Evolutionary conservation across 2,888 invertebrate genomes (phyloP).

Genomic region (Acronicta psi): DNA sequence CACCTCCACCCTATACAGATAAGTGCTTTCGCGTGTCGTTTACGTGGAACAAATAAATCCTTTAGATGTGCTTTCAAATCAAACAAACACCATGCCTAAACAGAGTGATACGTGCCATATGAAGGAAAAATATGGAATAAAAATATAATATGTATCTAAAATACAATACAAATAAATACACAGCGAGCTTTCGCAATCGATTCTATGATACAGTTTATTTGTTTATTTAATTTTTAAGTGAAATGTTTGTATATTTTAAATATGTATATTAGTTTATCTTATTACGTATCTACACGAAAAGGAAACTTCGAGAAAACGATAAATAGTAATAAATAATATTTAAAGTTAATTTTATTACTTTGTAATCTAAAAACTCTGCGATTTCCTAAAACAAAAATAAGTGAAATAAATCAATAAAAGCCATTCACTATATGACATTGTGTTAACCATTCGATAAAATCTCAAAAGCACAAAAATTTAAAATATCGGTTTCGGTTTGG

Average conservation of each 20-base stretch:
- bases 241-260: too few species aligned
- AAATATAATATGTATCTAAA: constrained; percentile 8
- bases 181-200: neutral
- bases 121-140: constrained; percentile 9
- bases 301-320: neutral
- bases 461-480: constrained; percentile 35
- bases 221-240: neutral
- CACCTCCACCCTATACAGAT: constrained; percentile 39
- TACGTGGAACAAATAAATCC: constrained; percentile 57
- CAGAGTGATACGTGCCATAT: constrained; percentile 29
- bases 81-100: constrained; percentile 46
- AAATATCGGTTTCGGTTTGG: constrained; percentile 53
- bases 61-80: constrained; percentile 53
- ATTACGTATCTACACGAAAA: neutral
- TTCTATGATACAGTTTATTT: neutral
- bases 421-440: neutral
- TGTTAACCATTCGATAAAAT: constrained; percentile 10
- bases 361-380: constrained; percentile 1
- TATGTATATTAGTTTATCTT: too few species aligned
- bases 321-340: neutral
- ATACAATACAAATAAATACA: constrained; percentile 1
- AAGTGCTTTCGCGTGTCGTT: constrained; percentile 63
- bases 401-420: too few species aligned
- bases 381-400: too few species aligned
- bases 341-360: neutral